These are phyloP conservation scores for Athalia circularis DNA, from an alignment of 2,888 invertebrate species.

Conservation along the genomic window DNA sequence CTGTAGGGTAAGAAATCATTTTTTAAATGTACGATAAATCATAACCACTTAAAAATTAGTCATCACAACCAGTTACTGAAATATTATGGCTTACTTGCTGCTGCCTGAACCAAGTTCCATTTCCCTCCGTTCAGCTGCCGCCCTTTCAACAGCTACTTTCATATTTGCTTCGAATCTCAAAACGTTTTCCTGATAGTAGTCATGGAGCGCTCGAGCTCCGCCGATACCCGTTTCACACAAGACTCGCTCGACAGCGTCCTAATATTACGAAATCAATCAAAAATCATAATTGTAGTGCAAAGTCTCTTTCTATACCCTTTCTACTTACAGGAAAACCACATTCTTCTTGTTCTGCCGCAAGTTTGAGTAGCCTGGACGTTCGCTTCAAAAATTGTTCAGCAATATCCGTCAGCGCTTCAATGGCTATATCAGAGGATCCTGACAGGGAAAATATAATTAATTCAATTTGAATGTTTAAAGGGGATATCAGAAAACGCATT, in stretches of 20 bases:
- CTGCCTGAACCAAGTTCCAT: conserved; percentile 63
- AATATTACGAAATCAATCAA: conserved; percentile 46
- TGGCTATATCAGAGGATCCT: conserved; percentile 74
- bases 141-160: conserved; percentile 63
- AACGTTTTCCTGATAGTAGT: conserved; percentile 77
- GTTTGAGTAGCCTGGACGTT: conserved; percentile 75
- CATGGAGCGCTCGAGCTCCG: conserved; percentile 76
- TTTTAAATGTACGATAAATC: neutral
- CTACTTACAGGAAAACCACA: conserved; percentile 75
- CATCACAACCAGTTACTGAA: neutral
- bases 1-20: conserved; percentile 52
- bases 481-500: conserved; percentile 46
- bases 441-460: conserved; percentile 48
- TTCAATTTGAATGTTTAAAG: neutral
- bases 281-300: neutral
- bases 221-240: conserved; percentile 79
- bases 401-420: conserved; percentile 75
- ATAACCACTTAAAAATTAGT: neutral
- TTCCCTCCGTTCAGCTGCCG: conserved; percentile 66
- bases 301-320: neutral
- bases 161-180: conserved; percentile 66
- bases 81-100: conserved; percentile 58
- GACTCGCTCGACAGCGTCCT: conserved; percentile 80
- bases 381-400: conserved; percentile 75
- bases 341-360: conserved; percentile 76